These are phyloP conservation scores for Notothenia rossii DNA, from an alignment of 2,113 vertebrate genomes.

Conservation along the genomic window DNA sequence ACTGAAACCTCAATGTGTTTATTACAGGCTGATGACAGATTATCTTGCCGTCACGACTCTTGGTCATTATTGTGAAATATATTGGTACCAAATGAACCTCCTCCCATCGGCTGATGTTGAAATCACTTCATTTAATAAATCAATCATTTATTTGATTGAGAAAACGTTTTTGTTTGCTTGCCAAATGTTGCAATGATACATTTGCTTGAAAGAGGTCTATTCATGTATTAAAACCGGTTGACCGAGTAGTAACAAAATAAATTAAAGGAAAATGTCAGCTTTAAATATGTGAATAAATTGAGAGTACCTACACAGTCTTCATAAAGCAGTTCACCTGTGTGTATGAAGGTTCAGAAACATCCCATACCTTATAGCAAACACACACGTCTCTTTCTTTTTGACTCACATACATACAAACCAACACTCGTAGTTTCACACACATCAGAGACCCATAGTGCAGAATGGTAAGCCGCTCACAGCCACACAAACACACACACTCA, in stretches of 20 bases:
- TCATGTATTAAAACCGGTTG: too few relatives aligned
- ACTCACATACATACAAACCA: constrained; percentile 4
- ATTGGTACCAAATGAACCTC: not conserved
- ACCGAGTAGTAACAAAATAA: not conserved
- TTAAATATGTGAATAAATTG: not conserved
- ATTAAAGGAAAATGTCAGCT: not conserved
- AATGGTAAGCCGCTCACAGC: constrained; percentile 16
- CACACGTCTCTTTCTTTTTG: not conserved
- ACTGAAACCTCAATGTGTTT: not conserved
- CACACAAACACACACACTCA: constrained; percentile 28
- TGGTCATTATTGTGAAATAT: not conserved
- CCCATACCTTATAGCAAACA: not conserved
- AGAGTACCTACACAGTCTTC: not conserved
- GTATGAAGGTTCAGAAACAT: not conserved
- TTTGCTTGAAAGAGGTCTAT: too few relatives aligned
- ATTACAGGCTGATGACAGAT: not conserved
- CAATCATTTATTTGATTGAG: too few relatives aligned
- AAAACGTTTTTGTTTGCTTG: not conserved
- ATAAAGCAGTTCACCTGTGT: not conserved
- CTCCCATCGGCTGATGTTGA: not conserved
- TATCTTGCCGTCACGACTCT: not conserved
- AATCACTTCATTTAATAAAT: not conserved
- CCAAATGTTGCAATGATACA: too few relatives aligned
- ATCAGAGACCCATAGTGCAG: constrained; percentile 17
- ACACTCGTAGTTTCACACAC: constrained; percentile 1